Conservation (phyloP, 2,113 vertebrate genomes). For the Hystrix cristata region DNA sequence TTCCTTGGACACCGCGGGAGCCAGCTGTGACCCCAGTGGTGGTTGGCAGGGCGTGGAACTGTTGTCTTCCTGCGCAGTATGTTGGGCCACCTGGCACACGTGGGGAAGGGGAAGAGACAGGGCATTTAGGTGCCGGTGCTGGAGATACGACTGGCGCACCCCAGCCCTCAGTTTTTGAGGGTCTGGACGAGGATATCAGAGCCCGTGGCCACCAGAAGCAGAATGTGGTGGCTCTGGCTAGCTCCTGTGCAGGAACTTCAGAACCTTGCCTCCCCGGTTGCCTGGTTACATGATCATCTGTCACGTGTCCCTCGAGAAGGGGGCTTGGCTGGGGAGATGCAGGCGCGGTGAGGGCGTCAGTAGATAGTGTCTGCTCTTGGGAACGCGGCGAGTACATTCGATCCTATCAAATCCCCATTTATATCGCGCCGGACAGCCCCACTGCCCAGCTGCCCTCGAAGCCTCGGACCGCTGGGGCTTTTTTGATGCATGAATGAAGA, state of each 20-base stretch:
- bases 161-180: background rate
- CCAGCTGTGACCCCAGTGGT: background rate
- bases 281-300: constrained; percentile 90
- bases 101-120: fast-evolving
- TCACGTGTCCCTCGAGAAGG: constrained; percentile 86
- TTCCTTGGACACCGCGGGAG: fast-evolving
- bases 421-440: constrained; percentile 88
- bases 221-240: constrained; percentile 53
- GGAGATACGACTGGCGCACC: fast-evolving
- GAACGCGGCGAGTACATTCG: constrained; percentile 86
- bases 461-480: constrained; percentile 87
- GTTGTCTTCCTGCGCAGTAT: background rate
- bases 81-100: background rate
- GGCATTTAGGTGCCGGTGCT: fast-evolving
- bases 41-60: fast-evolving
- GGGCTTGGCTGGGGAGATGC: constrained; percentile 71
- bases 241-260: constrained; percentile 86
- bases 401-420: constrained; percentile 91
- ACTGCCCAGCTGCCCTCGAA: constrained; percentile 91
- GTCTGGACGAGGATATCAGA: background rate
- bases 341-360: constrained; percentile 65
- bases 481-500: constrained; percentile 91
- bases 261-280: constrained; percentile 88
- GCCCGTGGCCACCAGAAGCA: constrained; percentile 70
- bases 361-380: constrained; percentile 87